Percentiles rank a stretch among this genome's conserved stretches.
Evolutionary conservation across 64 coral and sea anemone genomes (phyloP).

Genomic region (Catalaphyllia jardinei): DNA sequence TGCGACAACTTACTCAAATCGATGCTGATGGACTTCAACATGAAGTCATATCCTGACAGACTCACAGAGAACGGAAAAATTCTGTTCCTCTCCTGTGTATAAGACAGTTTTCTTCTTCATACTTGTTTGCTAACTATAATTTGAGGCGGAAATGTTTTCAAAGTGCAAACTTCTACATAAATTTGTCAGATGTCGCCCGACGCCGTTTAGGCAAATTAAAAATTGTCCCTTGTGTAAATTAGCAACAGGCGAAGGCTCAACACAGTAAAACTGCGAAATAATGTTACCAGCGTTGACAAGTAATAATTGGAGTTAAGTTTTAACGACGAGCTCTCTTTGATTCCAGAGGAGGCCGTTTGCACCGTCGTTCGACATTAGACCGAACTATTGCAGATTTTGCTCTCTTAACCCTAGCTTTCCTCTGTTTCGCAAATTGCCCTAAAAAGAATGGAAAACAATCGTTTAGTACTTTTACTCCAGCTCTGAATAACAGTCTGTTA

Average conservation of each 20-base stretch:
- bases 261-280: slow-evolving; percentile 1
- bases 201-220: background rate
- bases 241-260: background rate
- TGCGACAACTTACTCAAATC: background rate
- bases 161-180: background rate
- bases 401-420: background rate
- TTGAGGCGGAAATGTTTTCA: background rate
- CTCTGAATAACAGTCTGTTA: background rate
- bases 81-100: background rate
- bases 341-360: background rate
- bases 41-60: background rate
- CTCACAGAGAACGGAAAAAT: background rate
- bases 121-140: slow-evolving; percentile 6
- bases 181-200: background rate
- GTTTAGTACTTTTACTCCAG: background rate
- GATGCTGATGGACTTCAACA: background rate
- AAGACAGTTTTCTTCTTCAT: background rate
- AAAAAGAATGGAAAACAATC: slow-evolving; percentile 9
- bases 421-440: slow-evolving; percentile 13
- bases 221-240: background rate
- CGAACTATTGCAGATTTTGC: background rate
- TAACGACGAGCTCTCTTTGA: slow-evolving; percentile 7
- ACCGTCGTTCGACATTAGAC: background rate
- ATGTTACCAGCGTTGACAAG: background rate
- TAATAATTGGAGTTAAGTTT: background rate